Percentiles rank a stretch among this genome's conserved stretches.
phyloP scores from a whole-genome alignment of 2,797 vertebrate genomes.

The Antennarius maculatus region DNA sequence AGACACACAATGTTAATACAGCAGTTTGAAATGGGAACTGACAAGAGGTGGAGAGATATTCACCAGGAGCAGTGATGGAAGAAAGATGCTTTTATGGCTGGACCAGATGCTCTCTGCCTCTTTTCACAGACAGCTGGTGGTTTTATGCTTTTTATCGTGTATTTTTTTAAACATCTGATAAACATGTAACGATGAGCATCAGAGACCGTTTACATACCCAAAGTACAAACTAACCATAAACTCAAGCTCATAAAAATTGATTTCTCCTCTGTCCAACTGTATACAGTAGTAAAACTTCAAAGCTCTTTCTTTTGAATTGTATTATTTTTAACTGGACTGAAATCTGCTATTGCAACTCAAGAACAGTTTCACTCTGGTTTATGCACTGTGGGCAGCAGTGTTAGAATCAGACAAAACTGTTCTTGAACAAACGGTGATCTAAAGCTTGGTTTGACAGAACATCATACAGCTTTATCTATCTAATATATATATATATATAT shows the following conservation, averaged over 20 bases:
- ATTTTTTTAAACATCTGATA: slow-evolving; percentile 26
- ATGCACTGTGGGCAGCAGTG: slow-evolving; percentile 2
- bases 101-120: slow-evolving; percentile 22
- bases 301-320: slow-evolving; percentile 17
- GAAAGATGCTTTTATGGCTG: slow-evolving; percentile 21
- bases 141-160: slow-evolving; percentile 9
- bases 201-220: slow-evolving; percentile 35
- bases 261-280: slow-evolving; percentile 37
- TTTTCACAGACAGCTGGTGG: slow-evolving; percentile 15
- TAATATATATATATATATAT: too few relatives aligned
- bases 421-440: neutral
- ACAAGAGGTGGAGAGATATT: slow-evolving; percentile 6
- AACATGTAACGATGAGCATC: slow-evolving; percentile 34
- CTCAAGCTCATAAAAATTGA: slow-evolving; percentile 40
- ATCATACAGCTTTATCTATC: slow-evolving; percentile 5
- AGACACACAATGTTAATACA: too few relatives aligned
- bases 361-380: slow-evolving; percentile 8
- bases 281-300: slow-evolving; percentile 21
- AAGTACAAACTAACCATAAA: slow-evolving; percentile 42
- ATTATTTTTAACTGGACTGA: slow-evolving; percentile 15
- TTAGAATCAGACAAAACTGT: neutral
- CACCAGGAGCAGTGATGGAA: slow-evolving; percentile 23
- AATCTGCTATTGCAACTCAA: slow-evolving; percentile 30
- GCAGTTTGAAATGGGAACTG: too few relatives aligned
- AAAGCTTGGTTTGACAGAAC: slow-evolving; percentile 10